phyloP scores from a whole-genome alignment of 1,140 invertebrate genomes.

The Nephila pilipes region DNA sequence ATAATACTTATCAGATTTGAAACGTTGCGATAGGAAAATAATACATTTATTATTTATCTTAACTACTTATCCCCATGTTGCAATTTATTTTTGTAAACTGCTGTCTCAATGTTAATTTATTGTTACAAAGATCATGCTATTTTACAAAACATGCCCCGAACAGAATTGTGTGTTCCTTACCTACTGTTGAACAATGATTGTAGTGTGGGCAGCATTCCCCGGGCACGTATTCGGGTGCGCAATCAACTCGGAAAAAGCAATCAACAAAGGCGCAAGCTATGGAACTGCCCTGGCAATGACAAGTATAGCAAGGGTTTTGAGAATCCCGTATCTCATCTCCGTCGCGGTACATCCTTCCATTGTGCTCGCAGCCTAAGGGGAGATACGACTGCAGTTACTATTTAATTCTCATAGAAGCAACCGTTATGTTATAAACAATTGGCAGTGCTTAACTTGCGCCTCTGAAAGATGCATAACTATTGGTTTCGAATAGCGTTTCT shows the following conservation, averaged over 20 bases:
- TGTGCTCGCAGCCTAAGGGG: slow-evolving; percentile 87
- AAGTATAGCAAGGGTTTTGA: slow-evolving; percentile 87
- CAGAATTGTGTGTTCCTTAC: slow-evolving; percentile 30
- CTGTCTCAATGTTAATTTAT: no score
- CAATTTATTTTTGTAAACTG: no score
- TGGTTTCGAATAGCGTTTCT: neutral
- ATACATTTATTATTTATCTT: no score
- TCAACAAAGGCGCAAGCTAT: slow-evolving; percentile 88
- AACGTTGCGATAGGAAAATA: no score
- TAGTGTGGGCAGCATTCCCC: slow-evolving; percentile 90
- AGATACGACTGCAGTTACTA: slow-evolving; percentile 11
- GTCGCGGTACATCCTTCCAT: slow-evolving; percentile 88
- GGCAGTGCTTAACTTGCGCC: neutral
- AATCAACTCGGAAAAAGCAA: slow-evolving; percentile 88
- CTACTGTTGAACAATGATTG: slow-evolving; percentile 87
- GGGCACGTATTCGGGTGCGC: slow-evolving; percentile 85
- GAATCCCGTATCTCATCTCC: slow-evolving; percentile 86
- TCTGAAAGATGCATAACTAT: neutral
- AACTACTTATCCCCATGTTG: no score
- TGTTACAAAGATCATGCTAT: no score
- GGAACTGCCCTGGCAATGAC: slow-evolving; percentile 85
- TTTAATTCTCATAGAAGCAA: neutral
- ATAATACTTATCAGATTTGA: no score
- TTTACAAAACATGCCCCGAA: no score
- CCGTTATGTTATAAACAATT: no score